phyloP scores from a whole-genome alignment of 2,797 vertebrate genomes.

The Anabacerthia variegaticeps region DNA sequence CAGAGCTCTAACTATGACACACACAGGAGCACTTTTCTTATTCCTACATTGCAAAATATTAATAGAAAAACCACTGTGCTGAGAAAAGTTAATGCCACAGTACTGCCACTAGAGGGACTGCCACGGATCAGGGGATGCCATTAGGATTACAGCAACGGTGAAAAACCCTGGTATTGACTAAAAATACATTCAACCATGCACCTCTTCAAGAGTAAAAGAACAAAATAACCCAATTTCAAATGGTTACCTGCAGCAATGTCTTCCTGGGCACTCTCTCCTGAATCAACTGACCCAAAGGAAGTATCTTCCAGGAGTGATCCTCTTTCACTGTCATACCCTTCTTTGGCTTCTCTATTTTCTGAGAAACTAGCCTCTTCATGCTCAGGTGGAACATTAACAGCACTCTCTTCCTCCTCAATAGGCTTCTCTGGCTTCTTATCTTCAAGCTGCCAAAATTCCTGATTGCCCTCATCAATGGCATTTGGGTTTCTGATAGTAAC shows the following conservation, averaged over 20 bases:
- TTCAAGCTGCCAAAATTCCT: background rate
- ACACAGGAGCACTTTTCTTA: background rate
- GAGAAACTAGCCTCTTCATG: background rate
- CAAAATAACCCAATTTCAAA: background rate
- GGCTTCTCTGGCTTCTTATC: background rate
- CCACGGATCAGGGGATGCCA: background rate
- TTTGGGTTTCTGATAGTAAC: background rate
- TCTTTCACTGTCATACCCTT: background rate
- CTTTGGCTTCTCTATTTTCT: background rate
- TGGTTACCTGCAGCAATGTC: slow-evolving; percentile 66
- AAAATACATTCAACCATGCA: background rate
- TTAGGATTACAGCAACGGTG: background rate
- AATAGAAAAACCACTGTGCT: background rate
- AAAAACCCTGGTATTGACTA: background rate
- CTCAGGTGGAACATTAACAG: background rate
- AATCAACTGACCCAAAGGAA: background rate
- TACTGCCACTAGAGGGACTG: background rate
- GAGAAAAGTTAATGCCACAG: background rate
- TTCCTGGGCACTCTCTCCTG: background rate
- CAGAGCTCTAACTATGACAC: background rate
- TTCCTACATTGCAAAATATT: background rate
- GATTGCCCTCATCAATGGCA: background rate
- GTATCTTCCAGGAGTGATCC: background rate
- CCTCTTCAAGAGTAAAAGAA: background rate
- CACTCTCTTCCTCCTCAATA: background rate